Evolutionary conservation across 2,888 invertebrate species (phyloP).

Genomic region (Cheilosia soror): DNA sequence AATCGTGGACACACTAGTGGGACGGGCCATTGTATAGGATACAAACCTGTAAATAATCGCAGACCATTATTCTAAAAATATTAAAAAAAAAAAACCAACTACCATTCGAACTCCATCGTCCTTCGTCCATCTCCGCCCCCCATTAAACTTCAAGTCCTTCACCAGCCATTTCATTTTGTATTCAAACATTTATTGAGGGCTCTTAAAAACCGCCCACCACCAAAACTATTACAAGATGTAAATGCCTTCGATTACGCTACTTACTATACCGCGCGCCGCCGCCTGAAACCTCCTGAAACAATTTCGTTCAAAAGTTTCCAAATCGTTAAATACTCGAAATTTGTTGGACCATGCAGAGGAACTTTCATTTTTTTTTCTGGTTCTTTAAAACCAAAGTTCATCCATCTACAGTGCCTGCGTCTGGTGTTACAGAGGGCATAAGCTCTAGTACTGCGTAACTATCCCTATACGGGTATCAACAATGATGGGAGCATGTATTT

Average conservation of each 20-base stretch:
- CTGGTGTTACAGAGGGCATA: conserved; percentile 3
- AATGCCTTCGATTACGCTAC: conserved; percentile 56
- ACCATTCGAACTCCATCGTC: too few species aligned
- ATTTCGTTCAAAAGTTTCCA: conserved; percentile 38
- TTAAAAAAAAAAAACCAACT: too few species aligned
- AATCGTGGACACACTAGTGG: too few species aligned
- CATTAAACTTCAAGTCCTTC: too few species aligned
- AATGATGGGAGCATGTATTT: background rate
- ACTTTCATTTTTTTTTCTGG: background rate
- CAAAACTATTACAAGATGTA: conserved; percentile 50
- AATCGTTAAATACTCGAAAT: conserved; percentile 58
- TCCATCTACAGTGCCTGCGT: conserved; percentile 12
- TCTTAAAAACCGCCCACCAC: background rate
- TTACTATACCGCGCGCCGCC: background rate
- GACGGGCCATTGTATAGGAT: too few species aligned
- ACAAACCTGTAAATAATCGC: too few species aligned
- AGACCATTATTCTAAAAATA: too few species aligned
- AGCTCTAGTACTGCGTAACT: conserved; percentile 2
- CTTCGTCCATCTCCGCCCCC: too few species aligned
- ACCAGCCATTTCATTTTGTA: background rate
- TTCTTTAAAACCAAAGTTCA: conserved; percentile 36
- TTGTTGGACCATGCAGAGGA: conserved; percentile 26
- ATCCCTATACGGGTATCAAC: conserved; percentile 20
- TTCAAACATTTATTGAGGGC: background rate
- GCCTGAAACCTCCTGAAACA: conserved; percentile 27